Conservation (phyloP, 2,113 vertebrate genomes). For the Hyaena hyaena region DNA sequence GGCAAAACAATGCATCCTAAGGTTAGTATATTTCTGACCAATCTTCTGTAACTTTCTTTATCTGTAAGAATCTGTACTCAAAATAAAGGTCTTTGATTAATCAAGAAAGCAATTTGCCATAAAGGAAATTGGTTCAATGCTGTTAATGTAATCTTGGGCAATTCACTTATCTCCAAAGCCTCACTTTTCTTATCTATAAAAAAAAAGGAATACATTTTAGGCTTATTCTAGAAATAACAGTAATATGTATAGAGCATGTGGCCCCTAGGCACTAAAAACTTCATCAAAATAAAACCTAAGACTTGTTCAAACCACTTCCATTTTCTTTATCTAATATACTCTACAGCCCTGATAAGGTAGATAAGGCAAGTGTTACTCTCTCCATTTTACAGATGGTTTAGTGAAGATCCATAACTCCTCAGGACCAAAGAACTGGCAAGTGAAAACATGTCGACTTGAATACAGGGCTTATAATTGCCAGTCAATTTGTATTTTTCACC, state of each 20-base stretch:
- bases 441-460: background rate
- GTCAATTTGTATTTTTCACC: background rate
- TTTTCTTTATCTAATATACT: background rate
- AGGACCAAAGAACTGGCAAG: background rate
- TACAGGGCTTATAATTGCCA: background rate
- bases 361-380: background rate
- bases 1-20: background rate
- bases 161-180: background rate
- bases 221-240: background rate
- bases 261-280: background rate
- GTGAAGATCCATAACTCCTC: background rate
- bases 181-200: background rate
- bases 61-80: background rate
- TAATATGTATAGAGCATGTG: background rate
- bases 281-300: constrained; percentile 46
- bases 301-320: background rate
- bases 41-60: background rate
- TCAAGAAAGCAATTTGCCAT: background rate
- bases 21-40: background rate
- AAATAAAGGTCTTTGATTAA: background rate
- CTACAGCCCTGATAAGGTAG: background rate
- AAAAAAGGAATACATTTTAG: background rate
- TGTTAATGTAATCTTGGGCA: background rate
- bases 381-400: background rate
- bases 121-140: background rate